Evolutionary conservation across 2,113 vertebrate species (phyloP).

Genomic region (Turdus rufiventris): DNA sequence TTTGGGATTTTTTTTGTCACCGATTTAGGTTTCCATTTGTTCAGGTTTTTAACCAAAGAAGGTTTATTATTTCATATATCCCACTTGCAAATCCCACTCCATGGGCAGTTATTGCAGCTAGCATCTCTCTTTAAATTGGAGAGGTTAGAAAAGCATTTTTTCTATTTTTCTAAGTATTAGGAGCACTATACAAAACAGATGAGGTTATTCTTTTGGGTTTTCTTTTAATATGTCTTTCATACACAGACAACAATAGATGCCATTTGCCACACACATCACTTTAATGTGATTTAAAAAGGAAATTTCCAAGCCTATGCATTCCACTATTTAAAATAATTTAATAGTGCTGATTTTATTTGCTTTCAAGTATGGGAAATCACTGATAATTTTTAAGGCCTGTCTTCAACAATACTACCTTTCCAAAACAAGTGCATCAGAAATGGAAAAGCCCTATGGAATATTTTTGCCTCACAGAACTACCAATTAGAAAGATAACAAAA

Average conservation of each 20-base stretch:
- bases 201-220: neutral
- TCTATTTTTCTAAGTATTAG: neutral
- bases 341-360: neutral
- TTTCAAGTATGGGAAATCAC: neutral
- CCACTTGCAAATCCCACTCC: neutral
- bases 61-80: neutral
- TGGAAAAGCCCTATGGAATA: neutral
- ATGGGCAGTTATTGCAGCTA: neutral
- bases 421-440: neutral
- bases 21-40: neutral
- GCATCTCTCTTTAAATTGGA: neutral
- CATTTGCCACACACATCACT: neutral
- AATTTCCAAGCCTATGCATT: neutral
- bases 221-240: neutral
- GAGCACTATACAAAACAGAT: neutral
- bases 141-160: neutral
- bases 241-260: neutral
- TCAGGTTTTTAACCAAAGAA: neutral
- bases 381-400: neutral
- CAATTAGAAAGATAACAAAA: neutral
- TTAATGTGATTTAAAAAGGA: neutral
- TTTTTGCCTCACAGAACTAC: neutral
- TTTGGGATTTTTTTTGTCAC: neutral
- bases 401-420: neutral
- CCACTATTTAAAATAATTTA: neutral